Evolutionary conservation across 1,140 invertebrate species (phyloP).

Genomic region (Aleiodes sp.): DNA sequence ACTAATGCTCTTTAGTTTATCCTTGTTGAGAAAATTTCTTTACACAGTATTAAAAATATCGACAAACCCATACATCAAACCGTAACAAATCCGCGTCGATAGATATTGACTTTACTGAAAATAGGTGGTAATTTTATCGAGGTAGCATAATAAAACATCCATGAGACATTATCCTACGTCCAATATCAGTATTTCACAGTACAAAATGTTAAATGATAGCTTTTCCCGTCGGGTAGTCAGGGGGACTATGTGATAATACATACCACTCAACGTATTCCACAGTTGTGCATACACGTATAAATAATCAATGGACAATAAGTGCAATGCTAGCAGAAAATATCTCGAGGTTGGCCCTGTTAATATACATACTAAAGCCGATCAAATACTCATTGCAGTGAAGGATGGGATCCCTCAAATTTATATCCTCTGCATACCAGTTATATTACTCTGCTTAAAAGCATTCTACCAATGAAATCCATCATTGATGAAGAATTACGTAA

Average conservation of each 20-base stretch:
- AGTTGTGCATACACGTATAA: background rate
- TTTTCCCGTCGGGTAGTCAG: background rate
- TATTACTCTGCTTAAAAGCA: too few relatives aligned
- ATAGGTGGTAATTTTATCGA: background rate
- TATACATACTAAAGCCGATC: background rate
- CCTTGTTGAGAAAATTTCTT: too few relatives aligned
- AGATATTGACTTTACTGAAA: background rate
- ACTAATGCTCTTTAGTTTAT: too few relatives aligned
- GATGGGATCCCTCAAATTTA: too few relatives aligned
- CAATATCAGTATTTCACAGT: background rate
- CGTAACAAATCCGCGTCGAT: background rate
- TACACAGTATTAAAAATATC: too few relatives aligned
- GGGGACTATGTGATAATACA: background rate
- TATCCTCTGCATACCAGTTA: too few relatives aligned
- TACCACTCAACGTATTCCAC: background rate
- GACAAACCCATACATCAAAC: background rate
- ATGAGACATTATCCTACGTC: background rate
- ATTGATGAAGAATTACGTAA: too few relatives aligned
- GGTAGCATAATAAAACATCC: background rate
- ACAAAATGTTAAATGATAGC: background rate
- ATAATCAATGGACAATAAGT: conserved; percentile 1
- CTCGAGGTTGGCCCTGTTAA: background rate
- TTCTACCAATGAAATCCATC: too few relatives aligned
- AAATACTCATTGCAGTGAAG: background rate
- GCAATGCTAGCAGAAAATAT: background rate